Base-by-base conservation (phyloP, 2,888 invertebrate species). In the Ametastegia equiseti region DNA sequence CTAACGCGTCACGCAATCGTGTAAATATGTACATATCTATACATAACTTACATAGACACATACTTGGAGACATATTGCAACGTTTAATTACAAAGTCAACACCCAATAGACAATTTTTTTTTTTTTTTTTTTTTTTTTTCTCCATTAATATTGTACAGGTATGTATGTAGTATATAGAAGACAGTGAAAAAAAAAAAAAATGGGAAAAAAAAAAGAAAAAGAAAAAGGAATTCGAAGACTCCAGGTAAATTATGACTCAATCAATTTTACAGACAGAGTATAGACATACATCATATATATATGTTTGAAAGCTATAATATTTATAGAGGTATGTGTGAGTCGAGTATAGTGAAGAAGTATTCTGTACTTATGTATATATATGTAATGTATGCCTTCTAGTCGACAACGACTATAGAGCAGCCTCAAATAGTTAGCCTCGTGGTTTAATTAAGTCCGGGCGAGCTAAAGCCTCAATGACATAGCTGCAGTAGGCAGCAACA, bases 391-490 rank as follows among this genome's bases (percentile, higher is more conserved):
- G 54, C 23, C n/a, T n/a, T n/a, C n/a, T n/a, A 42, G 5, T 42
- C 42, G 5, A 5, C 42, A 30, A 19, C 60, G 27, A 60, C 65
- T 65, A 19, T 39, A n/a, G n/a, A 36, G 65, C 33, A 39, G 36
- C n/a, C 65, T 39, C 65, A 67, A 67, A 67, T 67, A 67, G 65
- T 67, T 67, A 39, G 39, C 65, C 39, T 39, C 39, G 65, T 23
- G 39, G 65, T 67, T 67, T 67, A 67, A 67, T 67, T 39, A 67
- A 67, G 36, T 19, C 65, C 39, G 19, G 65, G n/a, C n/a, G n/a
- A 39, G 39, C 65, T 39, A 19, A 67, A 5, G 65, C 39, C 65
- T 67, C 36, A 11, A 67, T 67, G 19, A 67, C 39, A 67, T 67
- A 5, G 15, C 42, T 42, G 42, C 42, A 42, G 5, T 6, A 42